Base-by-base conservation (phyloP, 1,140 invertebrate species). In the Dinothrombium tinctorium region DNA sequence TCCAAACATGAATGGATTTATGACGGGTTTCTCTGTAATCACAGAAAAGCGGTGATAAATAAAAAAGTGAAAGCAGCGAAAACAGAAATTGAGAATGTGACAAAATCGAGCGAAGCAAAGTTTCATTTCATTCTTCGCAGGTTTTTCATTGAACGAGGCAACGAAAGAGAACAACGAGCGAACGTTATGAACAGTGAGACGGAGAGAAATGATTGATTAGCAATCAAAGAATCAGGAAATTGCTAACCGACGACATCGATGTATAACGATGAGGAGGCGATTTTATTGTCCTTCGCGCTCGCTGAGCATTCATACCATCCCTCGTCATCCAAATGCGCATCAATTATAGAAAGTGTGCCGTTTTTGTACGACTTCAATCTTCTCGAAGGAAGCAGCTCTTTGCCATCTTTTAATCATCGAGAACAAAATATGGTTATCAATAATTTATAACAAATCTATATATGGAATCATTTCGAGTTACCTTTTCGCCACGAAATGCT, bases 261-360 rank as follows among this genome's bases (percentile, higher is more conserved):
- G 15, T 39, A 39, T 8, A 39, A 14, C 12, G 24, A 26, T 6
- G 14, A 22, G 7, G 14, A 21, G 11, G 37, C 37, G 9, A 21
- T 28, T 39, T 39, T 7, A 8, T 82, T 82, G 46, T 90, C 81
- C 54, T 90, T 92, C 48, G 78, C 72, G 1, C 78, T 72, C 0
- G 81, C 80, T 52, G 89, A 82, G 61, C 86, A 92, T 7, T 89
- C 61, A 55, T 89, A 92, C 54, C 78, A 75, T 2, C 83, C 82
- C 12, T 42, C 35, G 22, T 53, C 50, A 17, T 42, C 33, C n/a
- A 33, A 43, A 19, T 48, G 38, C 0, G 45, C 50, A n/a, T 47
- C 44, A 40, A 40, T 39, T 6, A 51, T 45, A 7, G 45, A 38
- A 11, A 51, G 37, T 6, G 50, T 48, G 8, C 50, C 50, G 23